A percentile compares a stretch with the other conserved stretches of the same genome.
phyloP scores from a whole-genome alignment of 2,888 invertebrate species.

The Pecten maximus region DNA sequence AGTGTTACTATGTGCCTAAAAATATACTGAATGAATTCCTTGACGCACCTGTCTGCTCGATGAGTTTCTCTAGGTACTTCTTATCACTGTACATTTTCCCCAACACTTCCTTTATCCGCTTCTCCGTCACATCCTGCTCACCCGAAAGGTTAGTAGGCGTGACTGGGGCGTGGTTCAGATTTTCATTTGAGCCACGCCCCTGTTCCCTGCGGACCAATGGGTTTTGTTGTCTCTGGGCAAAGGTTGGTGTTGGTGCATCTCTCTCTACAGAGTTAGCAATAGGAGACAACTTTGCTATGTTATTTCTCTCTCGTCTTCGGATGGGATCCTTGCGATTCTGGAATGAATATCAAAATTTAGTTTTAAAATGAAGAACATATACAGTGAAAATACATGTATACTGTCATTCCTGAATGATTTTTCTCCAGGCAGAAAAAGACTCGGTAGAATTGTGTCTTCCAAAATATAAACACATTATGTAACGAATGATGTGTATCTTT shows the following conservation, averaged over 20 bases:
- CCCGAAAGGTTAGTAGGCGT: background rate
- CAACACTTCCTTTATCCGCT: constrained; percentile 64
- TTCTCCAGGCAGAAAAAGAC: too few relatives aligned
- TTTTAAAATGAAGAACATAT: too few relatives aligned
- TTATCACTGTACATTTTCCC: constrained; percentile 68
- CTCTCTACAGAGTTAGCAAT: constrained; percentile 1
- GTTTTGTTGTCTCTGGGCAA: constrained; percentile 46
- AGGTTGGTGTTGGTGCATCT: constrained; percentile 47
- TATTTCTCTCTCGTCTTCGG: background rate
- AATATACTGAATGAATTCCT: background rate
- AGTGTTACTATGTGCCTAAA: too few relatives aligned
- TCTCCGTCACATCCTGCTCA: constrained; percentile 62
- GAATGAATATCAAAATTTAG: background rate
- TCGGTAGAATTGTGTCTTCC: too few relatives aligned
- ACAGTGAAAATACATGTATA: too few relatives aligned
- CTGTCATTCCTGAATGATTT: too few relatives aligned
- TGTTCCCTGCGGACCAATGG: constrained; percentile 49
- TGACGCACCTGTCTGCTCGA: constrained; percentile 61
- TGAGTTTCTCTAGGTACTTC: constrained; percentile 66
- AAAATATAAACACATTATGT: too few relatives aligned
- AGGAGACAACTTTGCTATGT: background rate
- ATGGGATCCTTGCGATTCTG: background rate
- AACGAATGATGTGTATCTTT: too few relatives aligned
- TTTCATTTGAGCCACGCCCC: constrained; percentile 3
- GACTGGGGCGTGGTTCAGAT: background rate